Evolutionary conservation across 2,797 vertebrate genomes (phyloP), one percentile per base, ranked within the genome.

Genomic region (Micrastur ruficollis): DNA sequence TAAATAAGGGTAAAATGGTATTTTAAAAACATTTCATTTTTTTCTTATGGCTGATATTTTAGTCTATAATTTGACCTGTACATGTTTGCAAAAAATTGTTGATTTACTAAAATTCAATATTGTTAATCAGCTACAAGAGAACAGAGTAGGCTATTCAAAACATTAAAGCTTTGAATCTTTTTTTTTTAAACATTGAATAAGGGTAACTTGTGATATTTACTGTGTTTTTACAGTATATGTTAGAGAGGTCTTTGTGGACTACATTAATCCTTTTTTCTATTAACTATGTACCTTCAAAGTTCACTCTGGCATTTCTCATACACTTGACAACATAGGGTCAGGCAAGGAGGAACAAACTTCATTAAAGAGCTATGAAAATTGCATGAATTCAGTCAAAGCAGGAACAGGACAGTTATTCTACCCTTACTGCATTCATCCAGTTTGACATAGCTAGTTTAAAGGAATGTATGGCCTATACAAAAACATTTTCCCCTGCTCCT

Each of bases 251-350:
- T 95, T 83, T 72, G 90, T 92, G 91, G 86, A 90, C 34, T 67
- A 46, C 55, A 86, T 21, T 95, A 95, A 96, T 96, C 86, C 89
- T 55, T 89, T 90, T 91, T 82, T 44, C 76, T 84, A 88, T 95
- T 95, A 97, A 62, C 93, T 89, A 25, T 20, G 27, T 73, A 61
- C 52, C 58, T 95, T 95, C 55, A 94, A 96, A 95, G 90, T 95
- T 96, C 94, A 95, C 88, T 72, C 65, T 95, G 95, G 90, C 81
- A 83, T 97, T 96, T 97, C 86, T 90, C 80, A 66, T 19, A 61
- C 26, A 31, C 26, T 46, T 86, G 68, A 46, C 63, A 72, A 92
- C 32, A 67, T 3, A 81, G 49, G 75, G 61, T 85, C 76, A 82
- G 74, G 86, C 27, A 76, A 62, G 17, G 36, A 96, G 34, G 79